Conservation (phyloP, 2,797 vertebrate genomes). For the Dendrocincla tyrannina region DNA sequence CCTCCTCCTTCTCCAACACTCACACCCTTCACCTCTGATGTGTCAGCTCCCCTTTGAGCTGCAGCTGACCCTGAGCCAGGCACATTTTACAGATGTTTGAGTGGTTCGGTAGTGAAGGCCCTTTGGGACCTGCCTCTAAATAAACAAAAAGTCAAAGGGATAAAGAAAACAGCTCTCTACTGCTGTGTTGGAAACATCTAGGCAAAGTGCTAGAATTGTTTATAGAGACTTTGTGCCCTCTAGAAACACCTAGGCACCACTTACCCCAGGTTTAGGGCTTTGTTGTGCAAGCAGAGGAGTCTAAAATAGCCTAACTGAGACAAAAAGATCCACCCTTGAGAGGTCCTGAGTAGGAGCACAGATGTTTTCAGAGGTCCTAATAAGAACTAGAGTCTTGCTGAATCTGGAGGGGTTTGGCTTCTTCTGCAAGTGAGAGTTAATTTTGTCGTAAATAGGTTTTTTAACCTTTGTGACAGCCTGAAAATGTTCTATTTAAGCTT, state of each 20-base stretch:
- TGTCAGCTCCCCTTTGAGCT: neutral
- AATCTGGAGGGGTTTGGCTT: neutral
- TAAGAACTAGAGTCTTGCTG: neutral
- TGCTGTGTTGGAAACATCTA: neutral
- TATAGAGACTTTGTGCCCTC: neutral
- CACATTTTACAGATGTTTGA: neutral
- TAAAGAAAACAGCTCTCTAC: neutral
- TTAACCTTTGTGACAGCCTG: constrained; percentile 31
- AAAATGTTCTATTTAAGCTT: constrained; percentile 24
- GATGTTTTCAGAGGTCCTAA: constrained; percentile 3
- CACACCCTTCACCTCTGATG: neutral
- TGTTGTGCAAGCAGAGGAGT: neutral
- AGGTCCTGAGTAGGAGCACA: neutral
- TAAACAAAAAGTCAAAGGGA: neutral
- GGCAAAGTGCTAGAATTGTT: neutral
- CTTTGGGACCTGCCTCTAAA: neutral
- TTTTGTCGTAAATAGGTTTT: constrained; percentile 35
- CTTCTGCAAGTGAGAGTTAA: constrained; percentile 9
- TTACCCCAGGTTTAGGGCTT: neutral
- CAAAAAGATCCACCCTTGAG: neutral
- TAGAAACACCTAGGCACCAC: neutral
- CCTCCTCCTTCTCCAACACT: neutral
- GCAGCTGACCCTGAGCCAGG: neutral
- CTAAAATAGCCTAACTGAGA: neutral
- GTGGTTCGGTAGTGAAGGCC: neutral